Evolutionary conservation across 2,797 vertebrate species (phyloP), one percentile per base, ranked within the genome.

Genomic region (Melanogrammus aeglefinus): DNA sequence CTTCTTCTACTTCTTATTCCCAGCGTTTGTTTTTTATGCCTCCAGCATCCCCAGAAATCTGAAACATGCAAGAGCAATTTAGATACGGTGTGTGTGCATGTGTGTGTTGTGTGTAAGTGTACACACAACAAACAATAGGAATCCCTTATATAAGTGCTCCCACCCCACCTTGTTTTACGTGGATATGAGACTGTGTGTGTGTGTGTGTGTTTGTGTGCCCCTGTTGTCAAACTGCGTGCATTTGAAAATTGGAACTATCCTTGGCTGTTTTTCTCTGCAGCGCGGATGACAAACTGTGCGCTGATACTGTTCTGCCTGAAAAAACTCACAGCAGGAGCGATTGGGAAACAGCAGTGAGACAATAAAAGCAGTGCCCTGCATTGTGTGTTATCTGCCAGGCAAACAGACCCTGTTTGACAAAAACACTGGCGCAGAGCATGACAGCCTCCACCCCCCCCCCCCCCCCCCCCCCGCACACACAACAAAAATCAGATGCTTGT

Each of bases 221-320:
- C 47, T 18, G 47, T 51, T 51, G 4, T 63, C 51, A 63, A 63
- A 18, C 51, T 4, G 57, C 6, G 18, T 57, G 51, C 51, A 14
- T 63, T 63, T 63, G n/a, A 63, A 24, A 63, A 63, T 63, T 7
- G 6, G 82, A 91, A 89, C 86, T 77, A 86, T 90, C 91, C 70
- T 77, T 86, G 82, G 85, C 79, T 79, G 70, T 18, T 72, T 76
- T 72, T 71, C 63, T 39, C 2, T 29, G 31, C 29, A 9, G 38
- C 85, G 83, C 66, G 0, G 39, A 82, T 82, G 84, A 89, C 2
- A 29, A 88, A 89, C 83, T 80, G 78, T 72, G 77, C 86, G 83
- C 75, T 80, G 79, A 86, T 89, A 90, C 88, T 82, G 80, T 78
- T 83, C 85, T 84, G 87, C 85, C 35, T 18, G 6, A 44, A 44